These are phyloP conservation scores for Enteromius trimaculatus DNA, from an alignment of 2,797 vertebrate genomes.

Conservation along the genomic window DNA sequence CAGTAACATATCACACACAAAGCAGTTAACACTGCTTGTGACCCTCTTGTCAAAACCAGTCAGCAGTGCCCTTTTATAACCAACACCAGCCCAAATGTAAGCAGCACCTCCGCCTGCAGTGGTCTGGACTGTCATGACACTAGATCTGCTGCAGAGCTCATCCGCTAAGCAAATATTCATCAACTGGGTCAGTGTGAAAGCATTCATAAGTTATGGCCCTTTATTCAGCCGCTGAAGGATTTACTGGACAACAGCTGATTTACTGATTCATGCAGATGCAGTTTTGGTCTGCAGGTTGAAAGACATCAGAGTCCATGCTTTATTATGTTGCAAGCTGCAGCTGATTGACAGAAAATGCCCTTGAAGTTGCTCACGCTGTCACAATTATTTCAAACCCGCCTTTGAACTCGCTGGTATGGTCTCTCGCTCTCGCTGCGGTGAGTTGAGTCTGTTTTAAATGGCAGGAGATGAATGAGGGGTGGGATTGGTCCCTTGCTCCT, in stretches of 20 bases:
- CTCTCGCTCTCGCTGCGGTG: neutral
- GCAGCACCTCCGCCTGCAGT: neutral
- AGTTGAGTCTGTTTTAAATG: slow-evolving; percentile 47
- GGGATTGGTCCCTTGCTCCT: slow-evolving; percentile 70
- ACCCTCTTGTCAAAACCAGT: slow-evolving; percentile 28
- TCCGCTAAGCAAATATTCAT: slow-evolving; percentile 18
- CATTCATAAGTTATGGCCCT: slow-evolving; percentile 12
- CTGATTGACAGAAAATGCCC: slow-evolving; percentile 37
- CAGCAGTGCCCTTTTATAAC: neutral
- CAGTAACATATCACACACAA: neutral
- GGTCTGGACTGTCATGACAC: neutral
- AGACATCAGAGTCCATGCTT: neutral
- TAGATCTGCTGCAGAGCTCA: slow-evolving; percentile 19
- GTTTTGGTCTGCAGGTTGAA: slow-evolving; percentile 7
- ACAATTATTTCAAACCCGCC: slow-evolving; percentile 8
- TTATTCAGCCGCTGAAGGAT: slow-evolving; percentile 20
- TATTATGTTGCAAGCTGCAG: slow-evolving; percentile 17
- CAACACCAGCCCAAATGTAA: slow-evolving; percentile 1
- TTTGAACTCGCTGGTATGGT: slow-evolving; percentile 22
- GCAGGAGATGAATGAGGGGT: slow-evolving; percentile 78
- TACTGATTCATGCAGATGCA: slow-evolving; percentile 24
- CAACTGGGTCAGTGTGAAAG: slow-evolving; percentile 17
- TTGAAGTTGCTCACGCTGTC: slow-evolving; percentile 23
- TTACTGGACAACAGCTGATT: slow-evolving; percentile 39
- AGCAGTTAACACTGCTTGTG: slow-evolving; percentile 25